Evolutionary conservation across 2,113 vertebrate species (phyloP), one percentile per base, ranked within the genome.

Genomic region (Mesocricetus auratus): DNA sequence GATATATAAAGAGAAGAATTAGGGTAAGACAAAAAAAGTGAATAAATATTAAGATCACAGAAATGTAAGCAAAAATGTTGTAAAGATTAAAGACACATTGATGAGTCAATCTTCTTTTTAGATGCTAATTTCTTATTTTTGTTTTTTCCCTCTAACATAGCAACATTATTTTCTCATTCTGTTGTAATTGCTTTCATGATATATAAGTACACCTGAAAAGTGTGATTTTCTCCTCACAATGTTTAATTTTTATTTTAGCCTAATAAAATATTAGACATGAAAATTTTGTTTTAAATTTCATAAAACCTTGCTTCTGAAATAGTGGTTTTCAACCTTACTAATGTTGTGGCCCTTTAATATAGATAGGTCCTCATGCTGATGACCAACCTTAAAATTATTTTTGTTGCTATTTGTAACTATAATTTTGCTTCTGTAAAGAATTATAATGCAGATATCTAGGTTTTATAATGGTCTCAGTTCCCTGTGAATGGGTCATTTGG

Each of bases 41-140:
- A 64, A 95, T 91, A 69, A 78, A 96, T 96, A 91, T 62, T 91
- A 79, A 83, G 45, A 83, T 73, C 75, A 83, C 6, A 90, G 9
- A 74, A 45, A 95, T 69, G 81, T 39, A 91, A 16, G 50, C 17
- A 60, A 74, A 86, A 86, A 5, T 87, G 1, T 19, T 87, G 50
- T 22, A 58, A 58, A 47, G n/a, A 3, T 86, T 89, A 33, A 86
- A 89, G 17, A 66, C 12, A 66, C 69, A 1, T 69, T 42, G 17
- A n/a, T 36, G 7, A 21, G 3, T 0, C 21, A 78, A n/a, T 5
- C 1, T 45, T 53, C 29, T 60, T 79, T 91, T 56, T 21, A 53
- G 9, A 19, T 1, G 33, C 53, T 60, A 50, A 7, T 77, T 87
- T 45, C 68, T 81, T 71, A 10, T 39, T 66, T 91, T 74, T 60